A percentile compares a stretch with the other conserved stretches of the same genome.
Evolutionary conservation across 2,797 vertebrate species (phyloP).

Genomic region (Cynodonichthys magdalenae): DNA sequence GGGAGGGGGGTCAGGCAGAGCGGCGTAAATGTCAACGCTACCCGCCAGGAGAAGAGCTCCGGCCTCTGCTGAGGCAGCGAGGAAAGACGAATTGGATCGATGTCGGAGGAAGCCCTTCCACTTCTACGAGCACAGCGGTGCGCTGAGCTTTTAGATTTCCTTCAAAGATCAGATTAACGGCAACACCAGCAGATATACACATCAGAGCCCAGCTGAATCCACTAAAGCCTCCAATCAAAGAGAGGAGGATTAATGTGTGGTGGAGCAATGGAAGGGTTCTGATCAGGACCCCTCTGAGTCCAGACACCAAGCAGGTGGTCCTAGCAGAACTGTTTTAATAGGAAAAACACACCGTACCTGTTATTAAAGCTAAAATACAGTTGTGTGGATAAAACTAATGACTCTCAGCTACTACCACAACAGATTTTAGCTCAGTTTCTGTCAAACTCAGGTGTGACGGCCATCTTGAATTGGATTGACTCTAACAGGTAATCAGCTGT

Average conservation of each 20-base stretch:
- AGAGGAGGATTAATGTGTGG: neutral
- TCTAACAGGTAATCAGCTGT: too few relatives aligned
- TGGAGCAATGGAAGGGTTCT: too few relatives aligned
- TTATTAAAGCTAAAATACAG: too few relatives aligned
- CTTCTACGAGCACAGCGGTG: neutral
- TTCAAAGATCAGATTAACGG: neutral
- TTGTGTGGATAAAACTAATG: too few relatives aligned
- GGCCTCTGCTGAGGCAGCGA: neutral
- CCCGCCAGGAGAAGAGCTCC: constrained; percentile 6
- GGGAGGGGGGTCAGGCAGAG: neutral
- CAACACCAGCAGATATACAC: neutral
- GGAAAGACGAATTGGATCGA: neutral
- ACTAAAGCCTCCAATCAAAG: neutral
- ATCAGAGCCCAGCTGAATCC: neutral
- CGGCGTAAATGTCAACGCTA: constrained; percentile 18
- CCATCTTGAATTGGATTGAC: too few relatives aligned
- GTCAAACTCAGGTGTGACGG: too few relatives aligned
- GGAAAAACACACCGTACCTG: too few relatives aligned
- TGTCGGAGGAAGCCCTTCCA: neutral
- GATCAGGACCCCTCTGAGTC: too few relatives aligned
- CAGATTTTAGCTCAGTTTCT: too few relatives aligned
- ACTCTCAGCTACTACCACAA: too few relatives aligned
- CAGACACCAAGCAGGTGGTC: too few relatives aligned
- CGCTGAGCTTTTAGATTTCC: neutral
- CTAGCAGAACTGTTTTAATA: too few relatives aligned